Conservation (phyloP, 2,113 vertebrate species). For the Thunnus thynnus region DNA sequence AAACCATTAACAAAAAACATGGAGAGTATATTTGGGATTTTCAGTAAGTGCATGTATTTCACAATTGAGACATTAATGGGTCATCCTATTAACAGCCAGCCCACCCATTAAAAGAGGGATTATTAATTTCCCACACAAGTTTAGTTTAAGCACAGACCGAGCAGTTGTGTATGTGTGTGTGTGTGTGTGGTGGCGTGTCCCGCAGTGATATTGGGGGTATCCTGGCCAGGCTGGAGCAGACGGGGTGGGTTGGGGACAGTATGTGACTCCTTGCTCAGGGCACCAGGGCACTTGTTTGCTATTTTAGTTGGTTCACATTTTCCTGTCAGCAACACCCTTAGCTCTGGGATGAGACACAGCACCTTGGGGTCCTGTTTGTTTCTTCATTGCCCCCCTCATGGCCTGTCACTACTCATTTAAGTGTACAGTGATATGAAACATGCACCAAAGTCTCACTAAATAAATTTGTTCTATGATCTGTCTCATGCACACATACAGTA, state of each 20-base stretch:
- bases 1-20: not conserved
- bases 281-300: constrained; percentile 41
- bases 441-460: constrained; percentile 13
- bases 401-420: constrained; percentile 68
- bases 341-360: constrained; percentile 57
- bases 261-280: constrained; percentile 55
- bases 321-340: constrained; percentile 65
- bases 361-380: constrained; percentile 49
- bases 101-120: too few relatives aligned
- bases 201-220: constrained; percentile 14
- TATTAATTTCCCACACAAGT: not conserved
- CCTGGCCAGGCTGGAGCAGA: constrained; percentile 33
- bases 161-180: not conserved
- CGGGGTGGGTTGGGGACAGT: constrained; percentile 47
- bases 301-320: constrained; percentile 48
- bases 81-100: too few relatives aligned
- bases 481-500: constrained; percentile 5
- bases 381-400: constrained; percentile 49
- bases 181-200: not conserved
- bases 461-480: constrained; percentile 23
- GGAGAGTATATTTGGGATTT: too few relatives aligned
- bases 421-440: constrained; percentile 33
- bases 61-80: too few relatives aligned
- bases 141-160: not conserved
- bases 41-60: too few relatives aligned